phyloP scores from a whole-genome alignment of 2,888 invertebrate genomes.

The Eumacrocentrus americanus region DNA sequence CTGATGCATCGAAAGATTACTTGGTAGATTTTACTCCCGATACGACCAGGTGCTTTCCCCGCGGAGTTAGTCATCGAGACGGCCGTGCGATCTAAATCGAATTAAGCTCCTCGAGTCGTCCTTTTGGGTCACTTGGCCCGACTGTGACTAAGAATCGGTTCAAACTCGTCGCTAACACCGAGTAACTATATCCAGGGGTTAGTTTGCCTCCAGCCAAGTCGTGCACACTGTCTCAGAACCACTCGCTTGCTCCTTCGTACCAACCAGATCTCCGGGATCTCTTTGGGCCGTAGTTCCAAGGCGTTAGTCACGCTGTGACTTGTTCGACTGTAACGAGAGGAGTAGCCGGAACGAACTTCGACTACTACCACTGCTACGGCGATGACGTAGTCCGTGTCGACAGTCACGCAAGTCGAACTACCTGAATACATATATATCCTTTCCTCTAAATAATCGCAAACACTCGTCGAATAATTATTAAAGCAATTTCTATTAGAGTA shows the following conservation, averaged over 20 bases:
- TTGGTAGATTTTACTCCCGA: too few species aligned
- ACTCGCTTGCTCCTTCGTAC: slow-evolving; percentile 4
- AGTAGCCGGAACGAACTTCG: slow-evolving; percentile 3
- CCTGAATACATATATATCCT: too few species aligned
- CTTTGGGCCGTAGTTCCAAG: slow-evolving; percentile 6
- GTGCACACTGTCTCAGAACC: slow-evolving; percentile 18
- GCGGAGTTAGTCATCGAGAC: not conserved
- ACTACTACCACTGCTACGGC: not conserved
- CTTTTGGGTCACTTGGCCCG: slow-evolving; percentile 13
- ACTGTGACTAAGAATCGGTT: slow-evolving; percentile 10
- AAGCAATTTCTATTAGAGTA: too few species aligned
- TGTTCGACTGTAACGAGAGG: slow-evolving; percentile 16
- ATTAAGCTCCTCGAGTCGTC: slow-evolving; percentile 12
- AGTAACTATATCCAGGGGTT: slow-evolving; percentile 15
- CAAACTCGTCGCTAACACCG: slow-evolving; percentile 22
- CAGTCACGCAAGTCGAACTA: slow-evolving; percentile 12
- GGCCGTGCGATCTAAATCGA: slow-evolving; percentile 7
- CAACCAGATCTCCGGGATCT: slow-evolving; percentile 14
- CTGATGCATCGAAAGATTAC: too few species aligned
- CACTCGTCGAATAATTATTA: not conserved
- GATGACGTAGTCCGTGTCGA: not conserved
- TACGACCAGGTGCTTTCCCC: not conserved
- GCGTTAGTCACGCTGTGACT: slow-evolving; percentile 17
- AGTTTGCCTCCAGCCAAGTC: slow-evolving; percentile 22
- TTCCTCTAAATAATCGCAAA: too few species aligned